Conservation (phyloP, 2,888 invertebrate species). For the Hemithea aestivaria region DNA sequence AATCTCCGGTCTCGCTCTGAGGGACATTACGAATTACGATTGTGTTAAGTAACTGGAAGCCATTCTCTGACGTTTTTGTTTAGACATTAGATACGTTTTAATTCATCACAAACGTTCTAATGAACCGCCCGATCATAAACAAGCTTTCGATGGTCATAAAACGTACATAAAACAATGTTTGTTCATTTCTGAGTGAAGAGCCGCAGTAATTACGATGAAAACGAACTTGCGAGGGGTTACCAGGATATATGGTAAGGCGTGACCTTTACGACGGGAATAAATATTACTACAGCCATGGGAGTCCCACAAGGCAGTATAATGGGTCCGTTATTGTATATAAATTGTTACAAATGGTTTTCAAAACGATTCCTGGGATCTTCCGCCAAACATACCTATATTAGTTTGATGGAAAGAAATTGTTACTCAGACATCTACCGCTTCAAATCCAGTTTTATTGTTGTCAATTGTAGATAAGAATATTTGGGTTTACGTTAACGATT, state of each 20-base stretch:
- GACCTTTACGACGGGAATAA: slow-evolving; percentile 22
- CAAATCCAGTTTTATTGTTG: not conserved
- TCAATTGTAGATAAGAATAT: not conserved
- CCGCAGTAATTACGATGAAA: slow-evolving; percentile 24
- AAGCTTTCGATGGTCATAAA: slow-evolving; percentile 10
- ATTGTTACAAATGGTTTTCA: not conserved
- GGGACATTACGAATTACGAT: slow-evolving; percentile 35
- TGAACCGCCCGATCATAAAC: not conserved
- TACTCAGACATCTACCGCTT: not conserved
- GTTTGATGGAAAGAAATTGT: no score
- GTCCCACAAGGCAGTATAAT: slow-evolving; percentile 16
- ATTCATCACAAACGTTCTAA: slow-evolving; percentile 4
- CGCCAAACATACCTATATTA: no score
- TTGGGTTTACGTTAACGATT: slow-evolving; percentile 7
- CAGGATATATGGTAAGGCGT: slow-evolving; percentile 28
- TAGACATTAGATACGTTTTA: slow-evolving; percentile 14
- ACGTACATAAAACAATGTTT: slow-evolving; percentile 9
- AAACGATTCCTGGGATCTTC: no score
- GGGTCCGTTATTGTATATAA: slow-evolving; percentile 8
- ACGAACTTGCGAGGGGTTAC: slow-evolving; percentile 22
- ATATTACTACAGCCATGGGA: slow-evolving; percentile 23
- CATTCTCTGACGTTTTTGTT: slow-evolving; percentile 22
- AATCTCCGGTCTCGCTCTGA: slow-evolving; percentile 51
- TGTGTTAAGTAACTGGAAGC: slow-evolving; percentile 28
- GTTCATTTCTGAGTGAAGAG: slow-evolving; percentile 18